Percentiles rank a stretch among this genome's conserved stretches.
Evolutionary conservation across 23 tunicate genomes (phyloP).

Genomic region (Ascidia mentula): DNA sequence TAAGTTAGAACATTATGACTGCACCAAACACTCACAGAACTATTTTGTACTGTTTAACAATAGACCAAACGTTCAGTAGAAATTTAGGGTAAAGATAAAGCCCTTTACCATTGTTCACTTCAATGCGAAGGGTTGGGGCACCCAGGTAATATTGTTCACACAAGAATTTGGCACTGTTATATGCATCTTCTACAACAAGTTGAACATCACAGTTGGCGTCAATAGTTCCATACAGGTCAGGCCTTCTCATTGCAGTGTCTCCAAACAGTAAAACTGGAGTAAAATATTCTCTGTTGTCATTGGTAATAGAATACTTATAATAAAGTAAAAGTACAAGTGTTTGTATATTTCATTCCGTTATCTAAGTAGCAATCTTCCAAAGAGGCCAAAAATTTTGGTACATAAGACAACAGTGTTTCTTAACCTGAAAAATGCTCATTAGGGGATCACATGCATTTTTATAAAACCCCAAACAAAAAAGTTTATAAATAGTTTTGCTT

Average conservation of each 20-base stretch:
- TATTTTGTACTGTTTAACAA: background rate
- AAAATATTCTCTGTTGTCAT: too few relatives aligned
- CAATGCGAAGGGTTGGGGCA: constrained; percentile 72
- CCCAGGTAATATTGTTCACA: constrained; percentile 97
- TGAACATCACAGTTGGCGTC: constrained; percentile 85
- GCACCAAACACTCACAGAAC: background rate
- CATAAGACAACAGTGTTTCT: too few relatives aligned
- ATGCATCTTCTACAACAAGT: constrained; percentile 87
- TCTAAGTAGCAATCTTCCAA: background rate
- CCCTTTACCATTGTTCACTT: constrained; percentile 80
- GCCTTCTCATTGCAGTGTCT: constrained; percentile 32
- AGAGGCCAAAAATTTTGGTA: background rate
- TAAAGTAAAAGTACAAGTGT: too few relatives aligned
- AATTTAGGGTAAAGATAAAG: background rate
- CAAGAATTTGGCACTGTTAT: constrained; percentile 67
- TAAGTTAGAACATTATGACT: background rate
- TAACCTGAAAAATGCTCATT: too few relatives aligned
- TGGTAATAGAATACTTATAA: too few relatives aligned
- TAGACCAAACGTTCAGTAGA: background rate
- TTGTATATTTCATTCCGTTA: too few relatives aligned
- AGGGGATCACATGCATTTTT: too few relatives aligned
- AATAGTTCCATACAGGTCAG: constrained; percentile 70
- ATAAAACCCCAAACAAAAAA: too few relatives aligned
- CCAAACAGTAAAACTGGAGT: constrained; percentile 76
- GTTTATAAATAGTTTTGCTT: too few relatives aligned